A percentile compares a stretch with the other conserved stretches of the same genome.
These are phyloP conservation scores for Brachymystax lenok DNA, from an alignment of 2,797 vertebrate genomes.

Conservation along the genomic window DNA sequence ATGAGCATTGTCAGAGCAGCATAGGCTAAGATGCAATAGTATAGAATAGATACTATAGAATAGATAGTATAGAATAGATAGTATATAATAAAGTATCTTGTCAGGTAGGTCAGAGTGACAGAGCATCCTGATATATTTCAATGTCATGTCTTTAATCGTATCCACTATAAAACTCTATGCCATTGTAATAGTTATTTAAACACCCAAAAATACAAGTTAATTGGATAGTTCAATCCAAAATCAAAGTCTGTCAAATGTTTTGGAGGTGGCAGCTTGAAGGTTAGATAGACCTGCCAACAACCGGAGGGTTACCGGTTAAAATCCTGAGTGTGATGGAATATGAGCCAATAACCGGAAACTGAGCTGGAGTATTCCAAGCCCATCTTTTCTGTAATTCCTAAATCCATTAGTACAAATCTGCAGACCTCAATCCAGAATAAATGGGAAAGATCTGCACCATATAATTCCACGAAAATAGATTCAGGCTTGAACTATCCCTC, in stretches of 20 bases:
- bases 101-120: no score
- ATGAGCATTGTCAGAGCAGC: no score
- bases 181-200: neutral
- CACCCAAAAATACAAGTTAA: neutral
- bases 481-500: neutral
- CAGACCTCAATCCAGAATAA: neutral
- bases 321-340: no score
- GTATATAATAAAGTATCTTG: no score
- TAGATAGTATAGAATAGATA: no score
- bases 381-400: neutral
- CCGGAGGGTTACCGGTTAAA: no score
- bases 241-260: neutral
- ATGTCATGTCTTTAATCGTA: no score
- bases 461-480: neutral
- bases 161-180: no score
- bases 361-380: neutral
- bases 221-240: neutral
- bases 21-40: no score
- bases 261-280: neutral
- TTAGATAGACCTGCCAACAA: neutral
- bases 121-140: no score
- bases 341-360: no score
- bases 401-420: neutral
- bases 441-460: neutral
- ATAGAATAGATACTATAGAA: no score